Evolutionary conservation across 2,797 vertebrate species (phyloP), one percentile per base, ranked within the genome.

Genomic region (Rhodeus uyekii): DNA sequence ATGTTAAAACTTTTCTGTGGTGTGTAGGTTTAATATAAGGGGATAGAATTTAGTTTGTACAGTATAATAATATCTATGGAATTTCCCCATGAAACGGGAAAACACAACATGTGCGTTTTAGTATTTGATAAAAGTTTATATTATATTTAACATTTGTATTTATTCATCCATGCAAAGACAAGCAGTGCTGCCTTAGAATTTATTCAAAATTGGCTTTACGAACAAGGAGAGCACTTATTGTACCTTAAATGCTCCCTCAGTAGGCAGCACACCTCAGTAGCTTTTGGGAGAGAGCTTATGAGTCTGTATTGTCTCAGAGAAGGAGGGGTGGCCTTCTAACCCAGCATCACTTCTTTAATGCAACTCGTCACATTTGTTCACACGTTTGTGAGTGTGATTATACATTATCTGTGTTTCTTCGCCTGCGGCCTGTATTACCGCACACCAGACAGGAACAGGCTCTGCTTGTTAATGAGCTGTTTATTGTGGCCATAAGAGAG

Each of bases 381-480:
- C 84, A 86, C 76, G 22, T 84, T 82, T 68, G 77, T 44, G 53
- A 81, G 78, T 78, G 80, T 82, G 69, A 88, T 84, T 85, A 78
- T 83, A 81, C 72, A 79, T 85, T 82, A 80, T 82, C 74, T 86
- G 65, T 61, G 72, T 86, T 69, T 88, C 84, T 81, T 63, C 74
- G 61, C 81, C 83, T 84, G 82, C 34, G 46, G 73, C 67, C 73
- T 85, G 78, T 84, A 85, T 83, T 86, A 83, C 82, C 65, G 50
- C 67, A 79, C 34, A 60, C 63, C 58, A 85, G 80, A 86, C 64
- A 79, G 69, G 81, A 85, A 50, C 84, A 69, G 38, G 48, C 78
- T 86, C 71, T 76, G 85, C 67, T 38, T 82, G 55, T 72, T 86
- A 86, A 87, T 84, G 83, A 88, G 83, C 72, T 71, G 83, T 74